Conservation (phyloP, 2,797 vertebrate genomes). For the Oceanodroma leucorhoa region DNA sequence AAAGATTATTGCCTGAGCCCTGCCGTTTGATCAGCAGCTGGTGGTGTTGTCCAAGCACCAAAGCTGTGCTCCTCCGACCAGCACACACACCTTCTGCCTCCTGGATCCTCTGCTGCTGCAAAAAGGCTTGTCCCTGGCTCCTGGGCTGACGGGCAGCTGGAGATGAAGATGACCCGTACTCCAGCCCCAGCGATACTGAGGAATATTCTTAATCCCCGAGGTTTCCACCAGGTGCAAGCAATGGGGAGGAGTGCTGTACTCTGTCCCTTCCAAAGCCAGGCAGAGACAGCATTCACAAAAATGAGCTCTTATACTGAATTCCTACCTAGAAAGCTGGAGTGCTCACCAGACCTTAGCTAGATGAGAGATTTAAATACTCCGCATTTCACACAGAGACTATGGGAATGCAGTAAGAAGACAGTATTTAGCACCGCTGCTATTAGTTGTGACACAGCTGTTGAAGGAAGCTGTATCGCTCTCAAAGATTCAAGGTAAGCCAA, state of each 20-base stretch:
- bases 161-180: neutral
- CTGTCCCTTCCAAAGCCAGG: neutral
- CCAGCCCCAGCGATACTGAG: accelerated
- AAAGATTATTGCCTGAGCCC: neutral
- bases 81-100: neutral
- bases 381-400: neutral
- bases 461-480: neutral
- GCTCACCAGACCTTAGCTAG: neutral
- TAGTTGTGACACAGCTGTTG: neutral
- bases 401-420: neutral
- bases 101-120: neutral
- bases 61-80: neutral
- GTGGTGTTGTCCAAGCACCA: accelerated
- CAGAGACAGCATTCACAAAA: neutral
- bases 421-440: neutral
- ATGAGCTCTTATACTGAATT: neutral
- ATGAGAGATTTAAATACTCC: neutral
- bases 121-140: neutral
- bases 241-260: neutral
- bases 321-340: neutral
- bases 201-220: neutral
- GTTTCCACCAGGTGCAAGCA: neutral
- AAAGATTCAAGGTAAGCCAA: neutral
- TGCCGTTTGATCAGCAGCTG: neutral
- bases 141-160: neutral